Percentiles rank a stretch among this genome's conserved stretches.
phyloP scores from a whole-genome alignment of 2,113 vertebrate genomes.

The Hydrochoerus hydrochaeris region DNA sequence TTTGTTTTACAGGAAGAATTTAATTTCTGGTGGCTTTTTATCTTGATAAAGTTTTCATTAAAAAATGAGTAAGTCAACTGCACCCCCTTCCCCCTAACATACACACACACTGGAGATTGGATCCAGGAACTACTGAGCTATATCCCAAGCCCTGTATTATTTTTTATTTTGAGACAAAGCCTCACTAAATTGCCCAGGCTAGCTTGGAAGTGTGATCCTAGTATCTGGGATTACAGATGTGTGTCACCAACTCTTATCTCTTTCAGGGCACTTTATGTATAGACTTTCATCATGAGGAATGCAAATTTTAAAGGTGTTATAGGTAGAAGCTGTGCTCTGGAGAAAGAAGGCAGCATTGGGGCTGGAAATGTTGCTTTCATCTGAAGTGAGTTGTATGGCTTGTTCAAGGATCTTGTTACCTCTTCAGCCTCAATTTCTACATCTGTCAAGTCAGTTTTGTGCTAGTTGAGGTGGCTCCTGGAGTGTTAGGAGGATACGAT shows the following conservation, averaged over 20 bases:
- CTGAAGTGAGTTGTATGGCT: background rate
- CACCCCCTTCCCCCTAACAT: background rate
- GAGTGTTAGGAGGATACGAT: background rate
- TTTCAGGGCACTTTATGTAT: background rate
- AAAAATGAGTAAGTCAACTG: background rate
- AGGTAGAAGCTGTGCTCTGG: background rate
- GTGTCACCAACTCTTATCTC: background rate
- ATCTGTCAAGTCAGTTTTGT: background rate
- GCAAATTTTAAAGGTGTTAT: background rate
- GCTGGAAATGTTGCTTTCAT: background rate
- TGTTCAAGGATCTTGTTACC: background rate
- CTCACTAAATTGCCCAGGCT: background rate
- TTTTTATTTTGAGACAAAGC: background rate
- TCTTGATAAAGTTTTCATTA: background rate
- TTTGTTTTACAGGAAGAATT: constrained; percentile 41
- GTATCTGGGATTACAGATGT: background rate
- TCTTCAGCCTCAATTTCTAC: background rate
- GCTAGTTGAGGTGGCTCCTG: background rate
- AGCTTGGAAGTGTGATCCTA: background rate
- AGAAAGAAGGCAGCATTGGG: background rate
- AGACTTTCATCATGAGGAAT: background rate
- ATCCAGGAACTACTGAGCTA: background rate
- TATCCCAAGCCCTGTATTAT: background rate
- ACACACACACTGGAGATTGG: background rate
- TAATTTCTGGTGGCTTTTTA: background rate